These are phyloP conservation scores for Tetragnatha versicolor DNA, from an alignment of 1,140 invertebrate genomes.

Conservation along the genomic window DNA sequence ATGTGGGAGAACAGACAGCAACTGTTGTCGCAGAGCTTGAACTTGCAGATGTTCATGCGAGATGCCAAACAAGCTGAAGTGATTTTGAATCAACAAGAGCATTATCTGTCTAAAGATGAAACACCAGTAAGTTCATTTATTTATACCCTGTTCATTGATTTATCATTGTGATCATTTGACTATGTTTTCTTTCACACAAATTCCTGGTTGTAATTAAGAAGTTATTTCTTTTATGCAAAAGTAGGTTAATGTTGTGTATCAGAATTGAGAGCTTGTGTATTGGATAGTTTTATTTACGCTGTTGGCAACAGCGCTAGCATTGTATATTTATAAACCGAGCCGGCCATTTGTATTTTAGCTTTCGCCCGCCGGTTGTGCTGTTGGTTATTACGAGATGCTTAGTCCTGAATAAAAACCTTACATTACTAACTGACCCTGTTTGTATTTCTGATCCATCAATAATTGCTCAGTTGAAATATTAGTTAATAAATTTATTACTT, in stretches of 20 bases:
- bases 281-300: no score
- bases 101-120: conserved; percentile 92
- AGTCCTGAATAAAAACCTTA: no score
- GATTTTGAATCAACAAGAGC: conserved; percentile 96
- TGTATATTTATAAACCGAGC: no score
- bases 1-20: conserved; percentile 99
- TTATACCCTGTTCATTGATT: not conserved
- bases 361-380: no score
- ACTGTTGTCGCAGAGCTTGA: conserved; percentile 90
- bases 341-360: no score
- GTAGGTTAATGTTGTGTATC: no score
- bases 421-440: not conserved
- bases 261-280: no score
- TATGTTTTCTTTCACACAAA: not conserved
- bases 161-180: not conserved
- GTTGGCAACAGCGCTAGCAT: no score
- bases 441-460: not conserved
- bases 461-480: not conserved
- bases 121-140: conserved; percentile 72
- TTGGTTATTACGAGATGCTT: no score
- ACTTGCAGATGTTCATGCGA: conserved; percentile 93
- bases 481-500: not conserved
- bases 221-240: no score
- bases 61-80: conserved; percentile 98
- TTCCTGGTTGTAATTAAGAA: no score